These are phyloP conservation scores for Phylloscopus whistleri DNA, from an alignment of 2,113 vertebrate genomes.

Conservation along the genomic window DNA sequence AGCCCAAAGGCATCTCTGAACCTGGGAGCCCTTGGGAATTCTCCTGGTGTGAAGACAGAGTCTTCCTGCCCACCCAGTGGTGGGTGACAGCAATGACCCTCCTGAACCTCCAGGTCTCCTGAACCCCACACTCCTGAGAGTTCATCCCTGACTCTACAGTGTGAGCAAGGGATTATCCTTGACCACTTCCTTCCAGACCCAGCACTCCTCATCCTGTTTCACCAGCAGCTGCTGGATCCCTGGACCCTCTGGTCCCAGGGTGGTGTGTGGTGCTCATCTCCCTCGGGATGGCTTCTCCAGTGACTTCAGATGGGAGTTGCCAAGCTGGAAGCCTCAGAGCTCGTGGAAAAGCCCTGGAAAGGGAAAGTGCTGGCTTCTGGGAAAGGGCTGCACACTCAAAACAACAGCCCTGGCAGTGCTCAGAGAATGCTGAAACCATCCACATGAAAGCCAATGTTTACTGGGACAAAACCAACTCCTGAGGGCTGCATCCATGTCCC, in stretches of 20 bases:
- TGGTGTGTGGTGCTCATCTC: accelerated
- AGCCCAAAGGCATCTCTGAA: background rate
- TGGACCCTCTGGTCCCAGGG: background rate
- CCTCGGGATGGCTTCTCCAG: background rate
- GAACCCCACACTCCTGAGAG: background rate
- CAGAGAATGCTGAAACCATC: background rate
- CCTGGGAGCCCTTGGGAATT: background rate
- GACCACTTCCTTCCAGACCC: background rate
- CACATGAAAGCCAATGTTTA: background rate
- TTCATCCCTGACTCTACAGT: background rate
- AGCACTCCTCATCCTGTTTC: background rate
- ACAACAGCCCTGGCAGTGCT: background rate
- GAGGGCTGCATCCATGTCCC: background rate
- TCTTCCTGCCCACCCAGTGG: background rate
- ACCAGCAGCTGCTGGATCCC: background rate
- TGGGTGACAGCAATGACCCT: background rate
- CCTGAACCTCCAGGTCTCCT: background rate
- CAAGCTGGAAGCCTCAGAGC: background rate
- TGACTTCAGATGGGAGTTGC: background rate
- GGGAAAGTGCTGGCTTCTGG: background rate
- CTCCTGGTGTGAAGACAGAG: background rate
- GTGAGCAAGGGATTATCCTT: background rate
- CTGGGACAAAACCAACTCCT: background rate
- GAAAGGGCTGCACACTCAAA: background rate
- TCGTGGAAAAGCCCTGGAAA: background rate